These are phyloP conservation scores for Xiphophorus hellerii DNA, from an alignment of 2,113 vertebrate species.

Conservation along the genomic window DNA sequence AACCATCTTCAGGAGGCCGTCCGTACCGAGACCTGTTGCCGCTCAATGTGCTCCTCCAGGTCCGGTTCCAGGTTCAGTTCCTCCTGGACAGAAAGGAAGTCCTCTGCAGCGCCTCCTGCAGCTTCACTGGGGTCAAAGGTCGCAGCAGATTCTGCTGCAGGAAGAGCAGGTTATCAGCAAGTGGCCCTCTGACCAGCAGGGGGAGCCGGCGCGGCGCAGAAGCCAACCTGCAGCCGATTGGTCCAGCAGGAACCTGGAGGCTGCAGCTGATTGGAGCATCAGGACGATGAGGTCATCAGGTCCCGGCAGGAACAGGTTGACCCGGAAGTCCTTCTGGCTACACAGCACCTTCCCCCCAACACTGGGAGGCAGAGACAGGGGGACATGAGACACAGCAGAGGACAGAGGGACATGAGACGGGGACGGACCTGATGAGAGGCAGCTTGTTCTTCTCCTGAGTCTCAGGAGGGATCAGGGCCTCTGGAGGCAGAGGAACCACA, in stretches of 20 bases:
- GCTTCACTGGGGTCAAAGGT: background rate
- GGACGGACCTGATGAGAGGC: slow-evolving; percentile 86
- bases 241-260: slow-evolving; percentile 17
- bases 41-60: slow-evolving; percentile 55
- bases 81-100: slow-evolving; percentile 46
- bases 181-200: background rate
- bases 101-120: background rate
- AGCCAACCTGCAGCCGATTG: background rate
- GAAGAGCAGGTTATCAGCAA: background rate
- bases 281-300: slow-evolving; percentile 80
- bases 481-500: slow-evolving; percentile 83
- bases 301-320: slow-evolving; percentile 83
- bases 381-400: background rate
- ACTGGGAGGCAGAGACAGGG: slow-evolving; percentile 66
- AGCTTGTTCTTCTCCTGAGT: slow-evolving; percentile 83
- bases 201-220: too few species aligned
- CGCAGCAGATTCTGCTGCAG: background rate
- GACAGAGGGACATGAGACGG: background rate
- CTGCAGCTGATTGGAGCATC: slow-evolving; percentile 57
- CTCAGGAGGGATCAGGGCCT: slow-evolving; percentile 84
- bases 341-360: slow-evolving; percentile 85
- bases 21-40: slow-evolving; percentile 75
- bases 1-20: background rate
- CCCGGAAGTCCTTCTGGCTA: slow-evolving; percentile 90
- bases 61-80: slow-evolving; percentile 43